Evolutionary conservation across 2,888 invertebrate species (phyloP).

Genomic region (Achlya flavicornis): DNA sequence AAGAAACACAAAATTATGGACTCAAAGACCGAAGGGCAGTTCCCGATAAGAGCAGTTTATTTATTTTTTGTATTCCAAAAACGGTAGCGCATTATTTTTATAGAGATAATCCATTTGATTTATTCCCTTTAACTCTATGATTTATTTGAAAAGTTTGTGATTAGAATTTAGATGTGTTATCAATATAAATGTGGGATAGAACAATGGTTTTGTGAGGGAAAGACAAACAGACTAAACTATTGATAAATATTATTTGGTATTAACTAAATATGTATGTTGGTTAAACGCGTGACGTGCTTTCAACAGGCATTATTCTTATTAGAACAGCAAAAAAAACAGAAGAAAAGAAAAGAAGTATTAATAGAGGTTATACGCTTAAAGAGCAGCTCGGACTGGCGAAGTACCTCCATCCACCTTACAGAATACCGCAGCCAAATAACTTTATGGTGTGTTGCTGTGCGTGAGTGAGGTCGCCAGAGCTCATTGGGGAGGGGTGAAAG

Average conservation of each 20-base stretch:
- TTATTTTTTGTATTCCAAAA: slow-evolving; percentile 53
- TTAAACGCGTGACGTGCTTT: too few species aligned
- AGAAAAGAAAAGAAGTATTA: too few species aligned
- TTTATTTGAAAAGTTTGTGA: slow-evolving; percentile 56
- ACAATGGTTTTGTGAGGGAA: background rate
- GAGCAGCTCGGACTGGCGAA: too few species aligned
- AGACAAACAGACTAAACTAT: background rate
- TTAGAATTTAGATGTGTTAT: slow-evolving; percentile 45
- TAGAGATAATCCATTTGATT: slow-evolving; percentile 67
- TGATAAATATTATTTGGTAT: background rate
- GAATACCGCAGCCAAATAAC: too few species aligned
- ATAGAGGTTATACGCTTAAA: too few species aligned
- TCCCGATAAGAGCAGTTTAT: slow-evolving; percentile 48
- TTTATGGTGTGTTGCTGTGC: too few species aligned
- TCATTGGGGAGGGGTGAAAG: too few species aligned
- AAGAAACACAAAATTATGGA: slow-evolving; percentile 33
- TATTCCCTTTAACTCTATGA: slow-evolving; percentile 57
- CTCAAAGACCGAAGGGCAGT: slow-evolving; percentile 29
- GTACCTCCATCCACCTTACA: too few species aligned
- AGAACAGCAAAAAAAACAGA: too few species aligned
- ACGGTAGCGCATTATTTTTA: slow-evolving; percentile 56
- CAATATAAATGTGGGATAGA: slow-evolving; percentile 27
- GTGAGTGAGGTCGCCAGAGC: too few species aligned
- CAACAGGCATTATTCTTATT: too few species aligned
- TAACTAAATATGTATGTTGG: too few species aligned